A percentile compares a stretch with the other conserved stretches of the same genome.
phyloP scores from a whole-genome alignment of 2,888 invertebrate genomes.

The Gnatocerus cornutus region DNA sequence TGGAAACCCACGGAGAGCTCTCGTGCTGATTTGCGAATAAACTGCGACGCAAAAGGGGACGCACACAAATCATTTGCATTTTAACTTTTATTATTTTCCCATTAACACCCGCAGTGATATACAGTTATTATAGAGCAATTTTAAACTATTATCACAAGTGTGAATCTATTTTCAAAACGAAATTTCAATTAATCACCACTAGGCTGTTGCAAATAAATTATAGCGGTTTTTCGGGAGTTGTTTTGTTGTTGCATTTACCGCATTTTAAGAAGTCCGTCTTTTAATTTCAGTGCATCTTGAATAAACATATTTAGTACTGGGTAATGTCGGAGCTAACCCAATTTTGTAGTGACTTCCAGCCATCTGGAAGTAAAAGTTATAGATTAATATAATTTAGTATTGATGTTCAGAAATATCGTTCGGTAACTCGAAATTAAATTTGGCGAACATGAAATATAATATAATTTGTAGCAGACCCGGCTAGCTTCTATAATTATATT shows the following conservation, averaged over 20 bases:
- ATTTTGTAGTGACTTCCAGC: slow-evolving; percentile 14
- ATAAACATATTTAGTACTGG: no score
- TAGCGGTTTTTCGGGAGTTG: background rate
- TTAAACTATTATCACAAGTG: slow-evolving; percentile 52
- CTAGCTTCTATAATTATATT: slow-evolving; percentile 61
- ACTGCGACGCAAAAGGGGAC: slow-evolving; percentile 50
- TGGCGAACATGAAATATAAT: slow-evolving; percentile 64
- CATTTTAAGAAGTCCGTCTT: no score
- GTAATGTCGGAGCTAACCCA: background rate
- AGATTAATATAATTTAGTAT: slow-evolving; percentile 60
- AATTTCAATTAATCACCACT: slow-evolving; percentile 40
- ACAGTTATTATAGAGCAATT: slow-evolving; percentile 52
- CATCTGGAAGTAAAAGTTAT: slow-evolving; percentile 33
- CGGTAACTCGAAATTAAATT: slow-evolving; percentile 63
- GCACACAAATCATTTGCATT: slow-evolving; percentile 55
- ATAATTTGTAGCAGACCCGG: slow-evolving; percentile 60
- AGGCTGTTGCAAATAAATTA: slow-evolving; percentile 3
- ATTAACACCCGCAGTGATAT: slow-evolving; percentile 54
- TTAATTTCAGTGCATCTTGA: background rate
- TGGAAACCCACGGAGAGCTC: slow-evolving; percentile 54
- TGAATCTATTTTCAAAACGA: slow-evolving; percentile 41
- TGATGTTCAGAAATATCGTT: slow-evolving; percentile 60
- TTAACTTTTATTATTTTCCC: slow-evolving; percentile 55
- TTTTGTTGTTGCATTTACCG: no score
- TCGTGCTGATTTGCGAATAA: slow-evolving; percentile 52